These are phyloP conservation scores for Phataginus tetradactyla DNA, from an alignment of 2,797 vertebrate genomes.

Conservation along the genomic window DNA sequence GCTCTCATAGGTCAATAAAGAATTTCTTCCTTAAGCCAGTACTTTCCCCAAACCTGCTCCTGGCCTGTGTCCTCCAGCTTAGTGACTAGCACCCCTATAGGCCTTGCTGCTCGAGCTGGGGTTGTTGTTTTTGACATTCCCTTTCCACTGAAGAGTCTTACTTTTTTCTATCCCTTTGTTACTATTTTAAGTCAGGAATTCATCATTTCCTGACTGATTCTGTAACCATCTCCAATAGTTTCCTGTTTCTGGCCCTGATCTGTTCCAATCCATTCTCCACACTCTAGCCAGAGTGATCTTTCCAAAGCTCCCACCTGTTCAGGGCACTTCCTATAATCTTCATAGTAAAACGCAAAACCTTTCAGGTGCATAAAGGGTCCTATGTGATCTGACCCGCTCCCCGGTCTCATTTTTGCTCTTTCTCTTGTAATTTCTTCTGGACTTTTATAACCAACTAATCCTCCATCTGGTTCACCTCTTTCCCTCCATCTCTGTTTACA, in stretches of 20 bases:
- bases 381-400: background rate
- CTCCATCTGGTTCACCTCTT: background rate
- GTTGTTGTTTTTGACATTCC: background rate
- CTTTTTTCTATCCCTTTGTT: background rate
- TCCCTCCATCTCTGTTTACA: background rate
- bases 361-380: background rate
- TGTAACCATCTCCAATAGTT: background rate
- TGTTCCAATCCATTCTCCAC: background rate
- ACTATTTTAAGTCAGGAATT: background rate
- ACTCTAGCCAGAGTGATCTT: background rate
- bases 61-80: background rate
- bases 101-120: background rate
- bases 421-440: background rate
- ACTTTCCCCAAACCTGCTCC: background rate
- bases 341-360: background rate
- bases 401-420: background rate
- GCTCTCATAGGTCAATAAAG: background rate
- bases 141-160: background rate
- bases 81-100: background rate
- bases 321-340: background rate
- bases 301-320: background rate
- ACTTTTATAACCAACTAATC: background rate
- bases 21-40: background rate
- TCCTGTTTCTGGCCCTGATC: background rate
- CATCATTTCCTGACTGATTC: background rate